phyloP scores from a whole-genome alignment of 2,113 vertebrate species.

The Dolichotis patagonum region DNA sequence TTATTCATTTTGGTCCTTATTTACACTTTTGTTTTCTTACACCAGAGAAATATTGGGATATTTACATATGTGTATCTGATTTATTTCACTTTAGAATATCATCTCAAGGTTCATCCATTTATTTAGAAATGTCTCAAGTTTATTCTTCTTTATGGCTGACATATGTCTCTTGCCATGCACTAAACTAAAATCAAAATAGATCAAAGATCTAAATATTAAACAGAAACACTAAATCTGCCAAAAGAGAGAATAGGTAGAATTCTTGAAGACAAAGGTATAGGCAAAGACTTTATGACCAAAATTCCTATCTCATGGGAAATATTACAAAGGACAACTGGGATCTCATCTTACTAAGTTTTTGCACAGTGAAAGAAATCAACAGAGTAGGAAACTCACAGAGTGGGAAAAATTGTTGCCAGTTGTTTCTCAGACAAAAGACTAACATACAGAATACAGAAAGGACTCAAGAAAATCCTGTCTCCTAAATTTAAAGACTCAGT shows the following conservation, averaged over 20 bases:
- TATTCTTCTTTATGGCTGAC: not conserved
- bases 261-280: not conserved
- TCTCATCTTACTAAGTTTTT: not conserved
- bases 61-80: not conserved
- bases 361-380: not conserved
- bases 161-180: not conserved
- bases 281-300: not conserved
- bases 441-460: not conserved
- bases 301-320: not conserved
- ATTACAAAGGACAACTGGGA: not conserved
- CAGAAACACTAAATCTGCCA: not conserved
- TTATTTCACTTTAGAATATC: not conserved
- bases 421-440: not conserved
- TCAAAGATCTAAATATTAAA: not conserved
- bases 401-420: not conserved
- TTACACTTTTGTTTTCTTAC: not conserved
- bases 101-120: not conserved
- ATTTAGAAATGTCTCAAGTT: not conserved
- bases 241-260: not conserved
- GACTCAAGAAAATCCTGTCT: not conserved
- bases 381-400: not conserved
- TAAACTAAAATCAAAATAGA: not conserved
- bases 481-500: not conserved
- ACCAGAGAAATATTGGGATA: not conserved
- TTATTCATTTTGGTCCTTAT: not conserved